These are phyloP conservation scores for Antechinus flavipes DNA, from an alignment of 2,113 vertebrate genomes.

Conservation along the genomic window DNA sequence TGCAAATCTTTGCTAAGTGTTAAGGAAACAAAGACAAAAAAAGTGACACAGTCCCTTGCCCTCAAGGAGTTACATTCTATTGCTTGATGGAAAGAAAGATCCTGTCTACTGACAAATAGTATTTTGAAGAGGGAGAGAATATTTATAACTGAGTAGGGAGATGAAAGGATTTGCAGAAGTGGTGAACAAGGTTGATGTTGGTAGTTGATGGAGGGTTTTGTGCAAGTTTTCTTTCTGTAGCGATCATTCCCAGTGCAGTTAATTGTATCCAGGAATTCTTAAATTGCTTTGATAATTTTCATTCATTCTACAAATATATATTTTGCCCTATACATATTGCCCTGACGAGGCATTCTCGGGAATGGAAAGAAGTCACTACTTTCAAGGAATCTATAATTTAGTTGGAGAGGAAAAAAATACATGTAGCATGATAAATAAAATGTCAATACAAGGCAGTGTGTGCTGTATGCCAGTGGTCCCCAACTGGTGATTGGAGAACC, in stretches of 20 bases:
- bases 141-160: background rate
- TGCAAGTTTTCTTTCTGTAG: background rate
- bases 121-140: too few relatives aligned
- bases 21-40: too few relatives aligned
- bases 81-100: too few relatives aligned
- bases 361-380: background rate
- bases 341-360: too few relatives aligned
- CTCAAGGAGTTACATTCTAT: too few relatives aligned
- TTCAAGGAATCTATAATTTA: background rate
- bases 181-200: background rate
- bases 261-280: conserved; percentile 28
- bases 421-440: background rate
- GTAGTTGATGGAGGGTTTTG: background rate
- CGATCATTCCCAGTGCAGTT: conserved; percentile 25
- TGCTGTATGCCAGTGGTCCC: background rate
- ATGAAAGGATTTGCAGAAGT: background rate
- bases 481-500: background rate
- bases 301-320: background rate
- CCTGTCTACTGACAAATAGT: too few relatives aligned
- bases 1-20: too few relatives aligned
- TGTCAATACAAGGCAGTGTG: background rate
- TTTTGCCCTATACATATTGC: background rate
- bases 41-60: too few relatives aligned
- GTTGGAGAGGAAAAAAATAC: background rate
- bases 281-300: background rate